Evolutionary conservation across 2,888 invertebrate genomes (phyloP), one percentile per base, ranked within the genome.

Genomic region (Helicoverpa assulta): DNA sequence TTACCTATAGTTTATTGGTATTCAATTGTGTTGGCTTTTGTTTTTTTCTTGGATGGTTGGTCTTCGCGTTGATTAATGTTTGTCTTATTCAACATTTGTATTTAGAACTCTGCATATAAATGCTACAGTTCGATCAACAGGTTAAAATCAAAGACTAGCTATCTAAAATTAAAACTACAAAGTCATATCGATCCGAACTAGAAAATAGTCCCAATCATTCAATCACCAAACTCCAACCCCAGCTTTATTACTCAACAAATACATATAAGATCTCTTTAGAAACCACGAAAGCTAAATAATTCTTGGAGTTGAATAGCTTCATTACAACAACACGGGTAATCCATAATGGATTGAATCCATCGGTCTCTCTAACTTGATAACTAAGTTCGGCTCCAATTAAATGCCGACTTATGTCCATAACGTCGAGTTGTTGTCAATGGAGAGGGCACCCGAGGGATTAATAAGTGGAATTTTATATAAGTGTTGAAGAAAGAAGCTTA

Each of bases 371-470:
- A 87, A 90, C 80, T 88, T 77, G 62, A 78, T 89, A 91, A 92
- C 90, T 89, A 86, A 90, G 88, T 93, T 92, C 76, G 70, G 76
- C 82, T 84, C 85, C 89, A 92, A 92, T 93, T 91, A 92, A 90
- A 91, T 83, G 86, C 86, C 83, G 89, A 89, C 91, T 91, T 92
- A 85, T 76, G 56, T 74, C 63, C 33, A 69, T 67, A 67, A 82
- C 83, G 78, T 71, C 18, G 71, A 83, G 58, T 18, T 21, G 26
- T 74, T 73, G 70, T 51, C 67, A 37, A 54, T 80, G 83, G 82
- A 82, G 64, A 53, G 18, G 83, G 75, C 56, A 82, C 29, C 60
- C 52, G 50, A 58, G 19, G 50, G 51, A 21, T 52, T 33, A 8
- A 8, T 33, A 33, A 33, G 33, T 33, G 10, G 33, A 33, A 19